These are phyloP conservation scores for Abramis brama DNA, from an alignment of 2,113 vertebrate genomes.

Conservation along the genomic window DNA sequence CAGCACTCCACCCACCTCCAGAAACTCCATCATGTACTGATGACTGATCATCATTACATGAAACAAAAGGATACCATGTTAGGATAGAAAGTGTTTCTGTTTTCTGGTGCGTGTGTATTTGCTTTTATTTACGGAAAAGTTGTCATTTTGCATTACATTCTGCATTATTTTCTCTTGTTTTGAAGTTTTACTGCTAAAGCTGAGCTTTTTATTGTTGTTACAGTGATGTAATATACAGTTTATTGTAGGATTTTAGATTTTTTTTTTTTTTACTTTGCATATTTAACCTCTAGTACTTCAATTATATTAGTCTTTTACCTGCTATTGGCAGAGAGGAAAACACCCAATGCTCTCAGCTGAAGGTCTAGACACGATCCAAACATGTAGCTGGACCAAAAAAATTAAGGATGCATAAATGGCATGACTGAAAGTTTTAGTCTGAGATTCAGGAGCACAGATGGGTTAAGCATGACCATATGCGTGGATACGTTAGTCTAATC, in stretches of 20 bases:
- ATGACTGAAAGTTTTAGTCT: not conserved
- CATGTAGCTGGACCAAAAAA: conserved; percentile 75
- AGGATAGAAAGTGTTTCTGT: not conserved
- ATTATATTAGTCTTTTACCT: conserved; percentile 72
- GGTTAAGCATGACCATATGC: not conserved
- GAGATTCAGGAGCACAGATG: not conserved
- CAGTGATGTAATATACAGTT: too few relatives aligned
- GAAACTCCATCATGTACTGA: conserved; percentile 82
- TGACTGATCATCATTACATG: conserved; percentile 65
- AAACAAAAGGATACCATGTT: conserved; percentile 1
- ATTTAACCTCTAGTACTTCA: too few relatives aligned
- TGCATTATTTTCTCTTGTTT: too few relatives aligned
- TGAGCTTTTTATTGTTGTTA: too few relatives aligned
- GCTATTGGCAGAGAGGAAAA: conserved; percentile 83
- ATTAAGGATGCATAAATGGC: conserved; percentile 68
- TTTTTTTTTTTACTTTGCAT: too few relatives aligned
- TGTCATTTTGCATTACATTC: too few relatives aligned
- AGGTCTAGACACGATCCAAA: conserved; percentile 75
- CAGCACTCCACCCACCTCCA: conserved; percentile 81
- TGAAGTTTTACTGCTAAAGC: too few relatives aligned
- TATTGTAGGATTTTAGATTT: too few relatives aligned
- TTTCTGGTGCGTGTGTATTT: not conserved
- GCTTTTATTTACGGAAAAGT: too few relatives aligned
- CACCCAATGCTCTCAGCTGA: conserved; percentile 78
- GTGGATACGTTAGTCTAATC: conserved; percentile 84